These are phyloP conservation scores for Rhinolophus sinicus DNA, from an alignment of 2,113 vertebrate species.

Conservation along the genomic window DNA sequence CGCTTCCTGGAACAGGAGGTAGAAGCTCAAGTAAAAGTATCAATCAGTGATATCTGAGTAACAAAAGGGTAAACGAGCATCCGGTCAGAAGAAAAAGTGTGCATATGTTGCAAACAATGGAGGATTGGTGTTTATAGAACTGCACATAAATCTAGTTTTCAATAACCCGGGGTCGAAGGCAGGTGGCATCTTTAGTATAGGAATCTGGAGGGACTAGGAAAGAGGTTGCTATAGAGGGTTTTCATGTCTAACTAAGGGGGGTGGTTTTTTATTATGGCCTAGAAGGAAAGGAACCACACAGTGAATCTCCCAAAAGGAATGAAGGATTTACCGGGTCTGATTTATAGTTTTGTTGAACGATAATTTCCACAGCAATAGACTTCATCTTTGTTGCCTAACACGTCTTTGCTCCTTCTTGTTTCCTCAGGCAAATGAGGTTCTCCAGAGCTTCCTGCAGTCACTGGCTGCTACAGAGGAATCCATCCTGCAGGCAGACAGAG, in stretches of 20 bases:
- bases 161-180: too few species aligned
- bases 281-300: not conserved
- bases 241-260: not conserved
- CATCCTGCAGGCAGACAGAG: slow-evolving; percentile 60
- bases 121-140: not conserved
- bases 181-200: too few species aligned
- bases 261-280: not conserved
- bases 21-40: not conserved
- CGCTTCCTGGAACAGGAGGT: not conserved
- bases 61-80: not conserved
- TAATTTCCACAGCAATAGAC: not conserved
- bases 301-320: not conserved
- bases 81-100: not conserved
- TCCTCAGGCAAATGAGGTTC: slow-evolving; percentile 55
- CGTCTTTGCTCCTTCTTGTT: not conserved
- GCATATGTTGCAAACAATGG: not conserved
- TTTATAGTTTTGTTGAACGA: not conserved
- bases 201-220: not conserved
- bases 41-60: not conserved
- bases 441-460: slow-evolving; percentile 55
- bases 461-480: not conserved
- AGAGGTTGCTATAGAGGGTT: not conserved
- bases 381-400: not conserved
- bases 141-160: not conserved
- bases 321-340: not conserved